A percentile compares a stretch with the other conserved stretches of the same genome.
phyloP scores from a whole-genome alignment of 2,113 vertebrate species.

The Aegithalos caudatus region DNA sequence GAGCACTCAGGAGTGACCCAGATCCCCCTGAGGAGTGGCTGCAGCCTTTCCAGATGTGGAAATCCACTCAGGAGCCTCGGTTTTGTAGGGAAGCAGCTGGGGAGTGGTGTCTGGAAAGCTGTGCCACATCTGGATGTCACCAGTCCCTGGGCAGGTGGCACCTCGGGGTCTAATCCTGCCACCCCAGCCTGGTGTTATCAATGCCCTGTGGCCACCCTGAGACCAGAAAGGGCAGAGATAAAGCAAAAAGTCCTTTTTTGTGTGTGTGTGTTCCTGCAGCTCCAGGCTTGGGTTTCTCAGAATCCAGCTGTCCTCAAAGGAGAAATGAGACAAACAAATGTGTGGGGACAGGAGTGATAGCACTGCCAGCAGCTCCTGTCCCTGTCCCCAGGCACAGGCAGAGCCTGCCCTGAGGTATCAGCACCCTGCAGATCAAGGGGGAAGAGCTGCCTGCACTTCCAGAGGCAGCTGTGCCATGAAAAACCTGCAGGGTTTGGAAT shows the following conservation, averaged over 20 bases:
- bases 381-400: neutral
- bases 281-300: conserved; percentile 21
- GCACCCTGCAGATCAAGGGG: neutral
- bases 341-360: neutral
- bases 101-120: neutral
- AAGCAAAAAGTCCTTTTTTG: neutral
- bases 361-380: neutral
- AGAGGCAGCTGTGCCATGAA: neutral
- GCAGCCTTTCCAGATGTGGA: neutral
- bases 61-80: neutral
- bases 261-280: neutral
- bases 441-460: neutral
- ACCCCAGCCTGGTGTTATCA: conserved; percentile 36
- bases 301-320: neutral
- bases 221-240: conserved; percentile 40
- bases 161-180: neutral
- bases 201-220: neutral
- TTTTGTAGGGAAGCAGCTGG: neutral
- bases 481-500: too few species aligned
- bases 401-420: neutral
- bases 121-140: neutral
- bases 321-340: neutral
- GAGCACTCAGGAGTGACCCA: neutral
- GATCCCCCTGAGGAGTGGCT: neutral
- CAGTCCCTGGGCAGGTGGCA: fast-evolving